Percentiles rank a stretch among this genome's conserved stretches.
Conservation (phyloP, 2,113 vertebrate genomes). For the Podiceps cristatus region DNA sequence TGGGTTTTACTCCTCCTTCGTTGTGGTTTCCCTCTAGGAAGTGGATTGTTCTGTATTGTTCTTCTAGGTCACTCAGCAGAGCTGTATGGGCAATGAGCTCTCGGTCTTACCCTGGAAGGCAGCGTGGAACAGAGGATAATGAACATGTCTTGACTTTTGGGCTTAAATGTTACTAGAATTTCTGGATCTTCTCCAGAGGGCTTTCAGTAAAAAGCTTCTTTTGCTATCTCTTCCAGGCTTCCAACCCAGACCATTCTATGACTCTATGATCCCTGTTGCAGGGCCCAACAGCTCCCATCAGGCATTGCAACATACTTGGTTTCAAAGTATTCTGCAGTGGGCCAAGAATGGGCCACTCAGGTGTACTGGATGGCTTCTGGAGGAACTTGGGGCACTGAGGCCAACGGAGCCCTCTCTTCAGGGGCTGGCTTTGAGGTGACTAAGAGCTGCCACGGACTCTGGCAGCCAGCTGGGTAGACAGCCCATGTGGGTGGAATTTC, state of each 20-base stretch:
- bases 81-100: not conserved
- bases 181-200: not conserved
- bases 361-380: not conserved
- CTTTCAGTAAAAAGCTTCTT: not conserved
- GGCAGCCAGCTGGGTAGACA: not conserved
- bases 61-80: not conserved
- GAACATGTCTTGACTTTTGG: not conserved
- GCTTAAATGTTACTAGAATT: not conserved
- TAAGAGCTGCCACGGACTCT: not conserved
- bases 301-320: not conserved
- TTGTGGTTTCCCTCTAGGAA: not conserved
- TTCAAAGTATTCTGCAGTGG: not conserved
- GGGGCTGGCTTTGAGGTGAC: not conserved
- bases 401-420: not conserved
- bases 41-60: not conserved
- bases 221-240: not conserved
- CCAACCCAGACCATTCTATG: no score
- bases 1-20: fast-evolving
- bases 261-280: not conserved
- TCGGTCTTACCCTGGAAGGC: not conserved
- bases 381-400: not conserved
- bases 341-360: not conserved
- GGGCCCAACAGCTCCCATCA: not conserved
- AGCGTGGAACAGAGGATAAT: not conserved
- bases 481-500: not conserved